phyloP scores from a whole-genome alignment of 2,797 vertebrate genomes.

The Coccyzus lansbergi region DNA sequence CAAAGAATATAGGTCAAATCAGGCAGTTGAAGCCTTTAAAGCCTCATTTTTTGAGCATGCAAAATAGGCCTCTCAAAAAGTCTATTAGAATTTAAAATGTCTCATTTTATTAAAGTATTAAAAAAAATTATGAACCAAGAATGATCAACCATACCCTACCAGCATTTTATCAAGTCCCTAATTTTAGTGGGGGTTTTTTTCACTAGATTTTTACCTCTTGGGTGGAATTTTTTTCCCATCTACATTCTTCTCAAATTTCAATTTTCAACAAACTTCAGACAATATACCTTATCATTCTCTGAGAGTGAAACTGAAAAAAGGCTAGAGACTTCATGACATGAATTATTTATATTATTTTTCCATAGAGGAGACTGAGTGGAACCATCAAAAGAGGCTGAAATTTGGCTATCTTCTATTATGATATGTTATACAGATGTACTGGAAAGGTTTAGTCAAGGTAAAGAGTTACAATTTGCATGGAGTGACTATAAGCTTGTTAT shows the following conservation, averaged over 20 bases:
- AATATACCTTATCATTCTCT: background rate
- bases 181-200: background rate
- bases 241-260: background rate
- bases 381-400: background rate
- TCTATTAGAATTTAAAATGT: background rate
- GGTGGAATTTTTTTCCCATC: background rate
- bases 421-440: background rate
- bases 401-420: background rate
- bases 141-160: background rate
- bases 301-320: background rate
- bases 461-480: background rate
- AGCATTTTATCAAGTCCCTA: background rate
- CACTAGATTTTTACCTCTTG: background rate
- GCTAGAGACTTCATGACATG: background rate
- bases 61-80: no score
- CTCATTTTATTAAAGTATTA: background rate
- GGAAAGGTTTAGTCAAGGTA: background rate
- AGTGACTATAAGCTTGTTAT: background rate
- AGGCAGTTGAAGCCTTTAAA: background rate
- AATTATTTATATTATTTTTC: background rate
- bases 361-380: background rate
- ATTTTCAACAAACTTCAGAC: background rate
- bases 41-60: background rate
- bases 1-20: background rate
- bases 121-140: background rate